Percentiles rank a stretch among this genome's conserved stretches.
These are phyloP conservation scores for Sebastes fasciatus DNA, from an alignment of 2,113 vertebrate genomes.

Conservation along the genomic window DNA sequence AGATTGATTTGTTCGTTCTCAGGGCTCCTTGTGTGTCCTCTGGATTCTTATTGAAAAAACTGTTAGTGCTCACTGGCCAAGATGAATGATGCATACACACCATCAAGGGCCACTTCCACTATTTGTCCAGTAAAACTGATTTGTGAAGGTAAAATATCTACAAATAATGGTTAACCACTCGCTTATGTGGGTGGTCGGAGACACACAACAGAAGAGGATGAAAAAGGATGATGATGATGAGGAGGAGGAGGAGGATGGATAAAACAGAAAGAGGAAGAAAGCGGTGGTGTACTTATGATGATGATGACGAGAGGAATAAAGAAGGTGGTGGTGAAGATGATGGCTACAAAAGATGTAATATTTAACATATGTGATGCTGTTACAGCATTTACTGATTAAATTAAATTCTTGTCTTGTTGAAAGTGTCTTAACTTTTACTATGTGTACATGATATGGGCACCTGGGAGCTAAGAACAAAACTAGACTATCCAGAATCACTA, in stretches of 20 bases:
- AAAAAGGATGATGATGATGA: slow-evolving; percentile 15
- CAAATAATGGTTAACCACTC: slow-evolving; percentile 28
- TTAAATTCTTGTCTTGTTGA: too few relatives aligned
- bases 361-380: neutral
- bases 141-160: slow-evolving; percentile 20
- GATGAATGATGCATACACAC: neutral
- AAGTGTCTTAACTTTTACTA: too few relatives aligned
- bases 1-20: slow-evolving; percentile 23
- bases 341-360: neutral
- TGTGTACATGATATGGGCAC: too few relatives aligned
- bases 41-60: slow-evolving; percentile 2
- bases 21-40: slow-evolving; percentile 38
- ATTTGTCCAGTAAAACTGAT: neutral
- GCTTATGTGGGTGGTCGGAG: slow-evolving; percentile 44
- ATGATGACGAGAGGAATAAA: neutral
- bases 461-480: too few relatives aligned
- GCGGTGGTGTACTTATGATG: slow-evolving; percentile 10
- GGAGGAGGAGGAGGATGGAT: slow-evolving; percentile 11
- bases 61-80: slow-evolving; percentile 5
- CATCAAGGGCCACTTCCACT: neutral
- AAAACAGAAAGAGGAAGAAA: slow-evolving; percentile 5
- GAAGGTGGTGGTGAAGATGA: neutral
- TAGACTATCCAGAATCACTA: too few relatives aligned
- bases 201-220: slow-evolving; percentile 34
- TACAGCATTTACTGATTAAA: neutral